These are phyloP conservation scores for Liposcelis brunnea DNA, from an alignment of 2,888 invertebrate species.

Conservation along the genomic window DNA sequence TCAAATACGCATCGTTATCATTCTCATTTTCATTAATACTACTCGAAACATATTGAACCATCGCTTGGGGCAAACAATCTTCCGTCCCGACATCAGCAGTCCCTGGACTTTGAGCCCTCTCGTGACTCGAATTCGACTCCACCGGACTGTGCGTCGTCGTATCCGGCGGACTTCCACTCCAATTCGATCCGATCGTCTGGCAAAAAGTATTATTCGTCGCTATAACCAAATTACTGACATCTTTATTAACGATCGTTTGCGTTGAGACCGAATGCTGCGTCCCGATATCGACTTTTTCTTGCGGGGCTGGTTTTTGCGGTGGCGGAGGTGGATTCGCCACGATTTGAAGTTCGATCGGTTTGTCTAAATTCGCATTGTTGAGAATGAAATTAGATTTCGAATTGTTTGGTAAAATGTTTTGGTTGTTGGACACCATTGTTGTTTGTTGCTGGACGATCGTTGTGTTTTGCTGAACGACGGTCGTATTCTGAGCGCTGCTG, in stretches of 20 bases:
- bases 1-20: background rate
- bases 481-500: conserved; percentile 24
- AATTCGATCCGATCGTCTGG: conserved; percentile 24
- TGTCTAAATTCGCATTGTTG: background rate
- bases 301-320: conserved; percentile 19
- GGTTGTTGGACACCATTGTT: conserved; percentile 55
- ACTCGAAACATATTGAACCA: conserved; percentile 79
- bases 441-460: conserved; percentile 71
- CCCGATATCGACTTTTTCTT: conserved; percentile 23
- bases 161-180: conserved; percentile 55
- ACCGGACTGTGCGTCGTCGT: conserved; percentile 72
- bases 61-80: conserved; percentile 32
- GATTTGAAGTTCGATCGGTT: conserved; percentile 18
- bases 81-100: conserved; percentile 21
- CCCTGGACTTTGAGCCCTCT: conserved; percentile 16
- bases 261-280: conserved; percentile 55
- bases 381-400: too few species aligned
- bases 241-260: conserved; percentile 44
- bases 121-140: conserved; percentile 28
- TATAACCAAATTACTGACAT: conserved; percentile 21
- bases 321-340: conserved; percentile 19
- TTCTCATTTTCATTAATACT: conserved; percentile 48
- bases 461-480: conserved; percentile 70
- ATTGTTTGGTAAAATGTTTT: conserved; percentile 22
- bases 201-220: conserved; percentile 23